A percentile compares a stretch with the other conserved stretches of the same genome.
Evolutionary conservation across 2,113 vertebrate genomes (phyloP).

Genomic region (Oostethus manadensis): DNA sequence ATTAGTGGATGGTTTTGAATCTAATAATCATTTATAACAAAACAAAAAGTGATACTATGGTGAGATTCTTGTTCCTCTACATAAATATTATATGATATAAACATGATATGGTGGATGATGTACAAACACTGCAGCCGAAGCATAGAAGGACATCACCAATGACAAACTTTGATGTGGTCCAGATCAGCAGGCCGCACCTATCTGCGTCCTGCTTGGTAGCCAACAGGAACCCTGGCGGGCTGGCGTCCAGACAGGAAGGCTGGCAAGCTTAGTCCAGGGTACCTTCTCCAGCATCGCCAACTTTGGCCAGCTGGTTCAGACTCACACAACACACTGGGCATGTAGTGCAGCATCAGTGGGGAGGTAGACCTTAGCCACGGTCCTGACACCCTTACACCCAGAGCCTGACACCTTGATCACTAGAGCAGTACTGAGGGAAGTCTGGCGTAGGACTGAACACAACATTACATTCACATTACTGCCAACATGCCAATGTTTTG

Average conservation of each 20-base stretch:
- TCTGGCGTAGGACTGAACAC: slow-evolving; percentile 35
- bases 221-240: slow-evolving; percentile 57
- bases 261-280: slow-evolving; percentile 57
- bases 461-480: slow-evolving; percentile 19
- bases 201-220: slow-evolving; percentile 49
- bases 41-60: too few species aligned
- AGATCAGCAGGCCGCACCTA: slow-evolving; percentile 48
- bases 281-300: slow-evolving; percentile 51
- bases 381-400: slow-evolving; percentile 46
- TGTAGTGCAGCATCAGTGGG: slow-evolving; percentile 39
- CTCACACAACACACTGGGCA: slow-evolving; percentile 42
- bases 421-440: slow-evolving; percentile 25
- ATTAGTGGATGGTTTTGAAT: too few species aligned
- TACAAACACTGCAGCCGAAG: slow-evolving; percentile 8
- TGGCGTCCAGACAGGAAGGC: slow-evolving; percentile 50
- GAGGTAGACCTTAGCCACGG: slow-evolving; percentile 36
- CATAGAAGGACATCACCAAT: slow-evolving; percentile 24
- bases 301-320: slow-evolving; percentile 60
- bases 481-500: slow-evolving; percentile 12
- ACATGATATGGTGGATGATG: too few species aligned
- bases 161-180: slow-evolving; percentile 45
- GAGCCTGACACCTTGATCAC: slow-evolving; percentile 39
- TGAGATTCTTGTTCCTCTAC: too few species aligned
- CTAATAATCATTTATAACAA: too few species aligned
- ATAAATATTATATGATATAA: too few species aligned